Evolutionary conservation across 2,113 vertebrate genomes (phyloP).

Genomic region (Pandion haliaetus): DNA sequence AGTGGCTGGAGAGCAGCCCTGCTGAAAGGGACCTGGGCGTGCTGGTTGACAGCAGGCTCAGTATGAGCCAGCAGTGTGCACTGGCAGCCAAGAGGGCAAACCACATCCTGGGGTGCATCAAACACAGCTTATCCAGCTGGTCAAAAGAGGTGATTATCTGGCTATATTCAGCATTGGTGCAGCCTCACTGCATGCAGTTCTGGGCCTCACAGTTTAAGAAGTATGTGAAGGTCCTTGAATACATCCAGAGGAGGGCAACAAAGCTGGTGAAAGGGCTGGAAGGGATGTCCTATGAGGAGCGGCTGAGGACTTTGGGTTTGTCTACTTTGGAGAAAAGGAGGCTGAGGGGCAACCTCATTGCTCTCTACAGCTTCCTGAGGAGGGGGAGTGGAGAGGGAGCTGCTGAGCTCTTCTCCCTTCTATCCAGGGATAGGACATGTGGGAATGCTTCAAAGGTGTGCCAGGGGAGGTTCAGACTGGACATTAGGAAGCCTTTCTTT

Average conservation of each 20-base stretch:
- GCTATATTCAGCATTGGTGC: background rate
- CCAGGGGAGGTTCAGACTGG: background rate
- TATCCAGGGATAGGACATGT: fast-evolving
- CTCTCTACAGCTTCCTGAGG: background rate
- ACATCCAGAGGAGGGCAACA: background rate
- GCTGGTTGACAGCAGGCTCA: background rate
- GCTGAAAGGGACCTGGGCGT: background rate
- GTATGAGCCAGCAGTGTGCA: too few relatives aligned
- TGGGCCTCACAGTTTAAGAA: background rate
- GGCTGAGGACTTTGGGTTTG: background rate
- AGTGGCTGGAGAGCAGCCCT: background rate
- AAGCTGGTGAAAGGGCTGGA: background rate
- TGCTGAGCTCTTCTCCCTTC: background rate
- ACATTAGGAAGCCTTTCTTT: background rate
- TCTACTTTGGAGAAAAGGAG: background rate
- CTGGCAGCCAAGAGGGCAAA: background rate
- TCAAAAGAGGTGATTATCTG: background rate
- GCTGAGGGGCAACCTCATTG: background rate
- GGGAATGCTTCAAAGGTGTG: background rate
- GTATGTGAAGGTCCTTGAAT: background rate
- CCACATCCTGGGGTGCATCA: too few relatives aligned
- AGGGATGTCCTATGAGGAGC: background rate
- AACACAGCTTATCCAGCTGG: background rate
- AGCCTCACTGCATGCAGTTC: background rate
- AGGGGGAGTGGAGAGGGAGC: background rate